Evolutionary conservation across 2,888 invertebrate genomes (phyloP).

Genomic region (Chydorus sphaericus): DNA sequence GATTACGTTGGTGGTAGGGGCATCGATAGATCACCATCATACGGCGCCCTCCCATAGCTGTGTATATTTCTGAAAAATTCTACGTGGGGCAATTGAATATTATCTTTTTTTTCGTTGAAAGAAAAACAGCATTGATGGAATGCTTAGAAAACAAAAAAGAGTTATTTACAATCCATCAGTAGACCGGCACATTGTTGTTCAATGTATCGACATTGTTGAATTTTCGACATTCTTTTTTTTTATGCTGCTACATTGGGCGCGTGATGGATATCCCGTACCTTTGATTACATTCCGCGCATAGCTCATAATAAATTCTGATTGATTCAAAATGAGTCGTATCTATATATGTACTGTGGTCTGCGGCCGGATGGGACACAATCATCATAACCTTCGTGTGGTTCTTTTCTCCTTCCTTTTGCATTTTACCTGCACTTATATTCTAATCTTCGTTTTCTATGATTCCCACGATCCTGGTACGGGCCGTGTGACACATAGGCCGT

Average conservation of each 20-base stretch:
- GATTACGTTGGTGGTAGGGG: slow-evolving; percentile 1
- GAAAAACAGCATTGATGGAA: too few species aligned
- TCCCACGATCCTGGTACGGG: not conserved
- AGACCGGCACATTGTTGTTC: too few species aligned
- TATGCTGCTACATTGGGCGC: not conserved
- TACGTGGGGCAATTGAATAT: not conserved
- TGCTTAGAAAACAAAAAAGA: too few species aligned
- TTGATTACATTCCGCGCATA: too few species aligned
- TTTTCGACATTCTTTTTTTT: not conserved
- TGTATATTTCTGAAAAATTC: not conserved
- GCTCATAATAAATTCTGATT: too few species aligned
- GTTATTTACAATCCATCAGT: too few species aligned
- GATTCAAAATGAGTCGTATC: too few species aligned
- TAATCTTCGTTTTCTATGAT: not conserved
- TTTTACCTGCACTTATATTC: not conserved
- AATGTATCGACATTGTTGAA: too few species aligned
- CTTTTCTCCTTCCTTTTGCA: not conserved
- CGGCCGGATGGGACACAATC: too few species aligned
- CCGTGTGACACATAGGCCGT: not conserved
- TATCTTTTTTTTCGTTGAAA: not conserved
- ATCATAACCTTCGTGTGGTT: too few species aligned
- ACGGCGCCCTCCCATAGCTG: not conserved
- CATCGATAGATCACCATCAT: slow-evolving; percentile 5
- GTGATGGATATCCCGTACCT: too few species aligned
- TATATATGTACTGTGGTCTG: too few species aligned